A percentile compares a stretch with the other conserved stretches of the same genome.
These are phyloP conservation scores for Napeogenes sylphis DNA, from an alignment of 2,888 invertebrate genomes.

Conservation along the genomic window DNA sequence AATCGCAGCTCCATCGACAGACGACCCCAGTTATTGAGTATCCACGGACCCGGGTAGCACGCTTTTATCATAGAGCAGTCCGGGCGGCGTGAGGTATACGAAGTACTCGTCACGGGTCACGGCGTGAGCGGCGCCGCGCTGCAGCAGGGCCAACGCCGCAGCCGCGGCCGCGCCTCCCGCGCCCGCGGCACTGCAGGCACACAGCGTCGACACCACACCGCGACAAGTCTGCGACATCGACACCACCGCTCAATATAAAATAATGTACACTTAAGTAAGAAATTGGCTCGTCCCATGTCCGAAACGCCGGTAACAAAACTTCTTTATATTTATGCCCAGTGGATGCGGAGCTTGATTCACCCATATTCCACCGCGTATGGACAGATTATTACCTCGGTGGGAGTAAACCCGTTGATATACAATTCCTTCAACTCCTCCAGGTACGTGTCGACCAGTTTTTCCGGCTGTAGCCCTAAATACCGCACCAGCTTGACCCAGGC, in stretches of 20 bases:
- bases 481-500: slow-evolving; percentile 84
- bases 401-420: slow-evolving; percentile 77
- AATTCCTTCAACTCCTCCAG: slow-evolving; percentile 77
- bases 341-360: too few species aligned
- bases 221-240: slow-evolving; percentile 72
- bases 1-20: neutral
- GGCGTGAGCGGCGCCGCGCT: slow-evolving; percentile 80
- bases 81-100: slow-evolving; percentile 86
- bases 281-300: too few species aligned
- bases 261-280: too few species aligned
- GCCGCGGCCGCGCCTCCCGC: slow-evolving; percentile 81
- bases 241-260: neutral
- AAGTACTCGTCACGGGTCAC: slow-evolving; percentile 82
- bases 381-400: slow-evolving; percentile 49
- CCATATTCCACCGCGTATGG: too few species aligned
- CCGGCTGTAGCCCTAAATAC: slow-evolving; percentile 77
- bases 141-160: slow-evolving; percentile 79
- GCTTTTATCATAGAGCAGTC: slow-evolving; percentile 93
- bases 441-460: slow-evolving; percentile 78
- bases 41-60: slow-evolving; percentile 59
- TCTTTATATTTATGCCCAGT: too few species aligned
- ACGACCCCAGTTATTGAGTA: neutral
- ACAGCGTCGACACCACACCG: slow-evolving; percentile 86
- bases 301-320: too few species aligned
- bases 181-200: slow-evolving; percentile 78